phyloP scores from a whole-genome alignment of 2,797 vertebrate genomes.

The Triplophysa bombifrons region DNA sequence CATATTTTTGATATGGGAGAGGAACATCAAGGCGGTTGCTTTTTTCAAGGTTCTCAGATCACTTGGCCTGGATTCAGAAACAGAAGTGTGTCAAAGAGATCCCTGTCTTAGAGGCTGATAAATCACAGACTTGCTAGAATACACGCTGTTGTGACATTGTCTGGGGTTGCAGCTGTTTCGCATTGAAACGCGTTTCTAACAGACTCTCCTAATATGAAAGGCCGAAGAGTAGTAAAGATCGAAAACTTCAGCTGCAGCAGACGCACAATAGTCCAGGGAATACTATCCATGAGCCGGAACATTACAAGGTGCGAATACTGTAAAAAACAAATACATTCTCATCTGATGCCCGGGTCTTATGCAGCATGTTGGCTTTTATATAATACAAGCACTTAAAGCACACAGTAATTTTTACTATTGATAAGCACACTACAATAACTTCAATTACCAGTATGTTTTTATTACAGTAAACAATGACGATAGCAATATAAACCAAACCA shows the following conservation, averaged over 20 bases:
- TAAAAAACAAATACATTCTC: neutral
- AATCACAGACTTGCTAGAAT: slow-evolving; percentile 52
- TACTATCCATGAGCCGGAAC: neutral
- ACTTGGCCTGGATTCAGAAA: slow-evolving; percentile 69
- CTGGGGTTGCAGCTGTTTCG: slow-evolving; percentile 45
- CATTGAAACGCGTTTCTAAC: slow-evolving; percentile 33
- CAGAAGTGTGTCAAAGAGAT: slow-evolving; percentile 75
- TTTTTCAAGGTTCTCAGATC: slow-evolving; percentile 64
- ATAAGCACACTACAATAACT: neutral
- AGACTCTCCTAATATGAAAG: slow-evolving; percentile 31
- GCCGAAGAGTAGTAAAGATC: slow-evolving; percentile 25
- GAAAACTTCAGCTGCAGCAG: slow-evolving; percentile 7
- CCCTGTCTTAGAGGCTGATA: slow-evolving; percentile 69
- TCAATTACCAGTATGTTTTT: neutral
- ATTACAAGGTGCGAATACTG: neutral
- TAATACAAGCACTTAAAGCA: neutral
- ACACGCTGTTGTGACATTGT: slow-evolving; percentile 50
- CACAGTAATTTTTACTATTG: neutral
- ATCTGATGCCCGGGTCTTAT: neutral
- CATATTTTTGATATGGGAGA: slow-evolving; percentile 49
- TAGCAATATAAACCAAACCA: neutral
- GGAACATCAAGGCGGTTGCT: slow-evolving; percentile 53
- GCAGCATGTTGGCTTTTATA: neutral
- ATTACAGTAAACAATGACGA: neutral
- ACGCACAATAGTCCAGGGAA: neutral